phyloP scores from a whole-genome alignment of 2,113 vertebrate genomes.

The Mormyrus lacerda region DNA sequence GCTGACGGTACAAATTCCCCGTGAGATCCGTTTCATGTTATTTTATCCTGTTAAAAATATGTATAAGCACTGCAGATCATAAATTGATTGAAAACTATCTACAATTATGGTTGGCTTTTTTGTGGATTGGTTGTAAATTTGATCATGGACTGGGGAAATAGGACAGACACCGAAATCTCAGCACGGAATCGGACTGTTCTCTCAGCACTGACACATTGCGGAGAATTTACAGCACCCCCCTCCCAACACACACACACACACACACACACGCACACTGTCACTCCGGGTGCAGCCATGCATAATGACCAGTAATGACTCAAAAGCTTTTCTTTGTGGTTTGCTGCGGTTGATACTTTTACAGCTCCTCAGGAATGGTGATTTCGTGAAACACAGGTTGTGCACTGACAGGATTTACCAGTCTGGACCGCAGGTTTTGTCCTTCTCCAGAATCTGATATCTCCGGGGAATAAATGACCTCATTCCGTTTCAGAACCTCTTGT shows the following conservation, averaged over 20 bases:
- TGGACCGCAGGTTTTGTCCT: neutral
- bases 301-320: neutral
- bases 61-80: neutral
- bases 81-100: neutral
- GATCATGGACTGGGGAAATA: neutral
- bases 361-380: neutral
- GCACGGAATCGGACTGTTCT: neutral
- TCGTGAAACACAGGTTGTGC: neutral
- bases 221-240: neutral
- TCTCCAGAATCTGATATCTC: neutral
- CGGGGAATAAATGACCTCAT: slow-evolving; percentile 12
- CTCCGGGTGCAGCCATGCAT: neutral
- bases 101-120: neutral
- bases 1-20: neutral
- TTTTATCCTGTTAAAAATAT: neutral
- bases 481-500: slow-evolving; percentile 36
- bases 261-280: neutral
- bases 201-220: neutral
- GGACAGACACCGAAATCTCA: neutral
- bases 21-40: neutral
- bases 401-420: neutral
- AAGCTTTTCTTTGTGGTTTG: neutral
- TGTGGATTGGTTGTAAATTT: neutral
- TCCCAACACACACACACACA: neutral
- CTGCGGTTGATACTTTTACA: neutral